Conservation (phyloP, 2,888 invertebrate genomes). For the Ellobium chinense region DNA sequence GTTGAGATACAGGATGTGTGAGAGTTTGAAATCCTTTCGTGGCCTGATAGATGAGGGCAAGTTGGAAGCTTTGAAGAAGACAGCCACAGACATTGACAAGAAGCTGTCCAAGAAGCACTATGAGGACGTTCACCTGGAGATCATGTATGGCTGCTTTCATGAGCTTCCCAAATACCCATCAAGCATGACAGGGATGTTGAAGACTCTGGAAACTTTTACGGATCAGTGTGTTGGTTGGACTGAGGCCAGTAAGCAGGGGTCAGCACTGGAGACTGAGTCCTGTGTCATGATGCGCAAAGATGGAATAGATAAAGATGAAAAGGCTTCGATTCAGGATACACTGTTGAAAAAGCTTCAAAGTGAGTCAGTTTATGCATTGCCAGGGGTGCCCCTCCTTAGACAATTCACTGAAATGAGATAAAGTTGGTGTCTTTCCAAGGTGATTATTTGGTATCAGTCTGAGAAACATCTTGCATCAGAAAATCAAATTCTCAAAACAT, state of each 20-base stretch:
- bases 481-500: too few relatives aligned
- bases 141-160: conserved; percentile 23
- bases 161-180: conserved; percentile 15
- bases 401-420: too few relatives aligned
- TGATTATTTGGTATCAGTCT: too few relatives aligned
- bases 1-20: neutral
- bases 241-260: neutral
- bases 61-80: neutral
- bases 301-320: conserved; percentile 27
- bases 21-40: conserved; percentile 18
- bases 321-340: neutral
- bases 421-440: too few relatives aligned
- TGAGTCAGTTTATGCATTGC: too few relatives aligned
- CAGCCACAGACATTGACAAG: conserved; percentile 29
- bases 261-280: conserved; percentile 3
- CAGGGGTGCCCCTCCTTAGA: too few relatives aligned
- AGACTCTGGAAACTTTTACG: conserved; percentile 21
- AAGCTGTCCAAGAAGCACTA: conserved; percentile 33
- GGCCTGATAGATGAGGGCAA: neutral
- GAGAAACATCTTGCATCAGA: too few relatives aligned
- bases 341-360: neutral
- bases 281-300: conserved; percentile 9
- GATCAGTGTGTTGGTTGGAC: conserved; percentile 34
- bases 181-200: conserved; percentile 40
- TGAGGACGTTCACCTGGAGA: neutral